Percentiles rank a stretch among this genome's conserved stretches.
phyloP scores from a whole-genome alignment of 53 echinoderm and acorn worm species.

The Henricia sp. region DNA sequence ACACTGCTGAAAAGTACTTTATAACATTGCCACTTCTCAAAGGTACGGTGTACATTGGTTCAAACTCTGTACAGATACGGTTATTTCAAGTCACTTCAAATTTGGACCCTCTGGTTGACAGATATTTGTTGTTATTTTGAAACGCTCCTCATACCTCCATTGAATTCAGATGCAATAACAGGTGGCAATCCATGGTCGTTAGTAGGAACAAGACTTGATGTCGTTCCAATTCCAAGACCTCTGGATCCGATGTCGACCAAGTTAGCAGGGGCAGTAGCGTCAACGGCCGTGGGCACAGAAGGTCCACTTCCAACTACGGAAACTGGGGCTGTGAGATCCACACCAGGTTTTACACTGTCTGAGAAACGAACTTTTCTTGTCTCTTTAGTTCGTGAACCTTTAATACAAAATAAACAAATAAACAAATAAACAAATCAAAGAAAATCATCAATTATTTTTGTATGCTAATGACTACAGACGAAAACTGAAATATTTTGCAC shows the following conservation, averaged over 20 bases:
- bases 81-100: too few relatives aligned
- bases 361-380: slow-evolving; percentile 88
- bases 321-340: slow-evolving; percentile 44
- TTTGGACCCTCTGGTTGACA: too few relatives aligned
- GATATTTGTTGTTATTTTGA: too few relatives aligned
- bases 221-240: slow-evolving; percentile 53
- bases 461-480: too few relatives aligned
- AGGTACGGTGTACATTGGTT: too few relatives aligned
- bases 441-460: neutral
- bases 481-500: too few relatives aligned
- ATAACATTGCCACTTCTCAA: too few relatives aligned
- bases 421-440: too few relatives aligned
- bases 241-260: slow-evolving; percentile 50
- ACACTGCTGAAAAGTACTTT: too few relatives aligned
- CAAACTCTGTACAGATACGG: too few relatives aligned
- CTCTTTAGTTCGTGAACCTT: slow-evolving; percentile 73
- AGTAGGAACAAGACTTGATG: slow-evolving; percentile 85
- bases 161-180: slow-evolving; percentile 55
- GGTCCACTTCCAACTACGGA: neutral
- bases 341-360: slow-evolving; percentile 87
- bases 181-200: slow-evolving; percentile 84
- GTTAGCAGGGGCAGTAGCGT: slow-evolving; percentile 5
- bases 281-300: neutral
- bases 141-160: slow-evolving; percentile 77
- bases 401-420: too few relatives aligned